Percentiles rank a stretch among this genome's conserved stretches.
Evolutionary conservation across 2,888 invertebrate species (phyloP).

Genomic region (Cantharis rufa): DNA sequence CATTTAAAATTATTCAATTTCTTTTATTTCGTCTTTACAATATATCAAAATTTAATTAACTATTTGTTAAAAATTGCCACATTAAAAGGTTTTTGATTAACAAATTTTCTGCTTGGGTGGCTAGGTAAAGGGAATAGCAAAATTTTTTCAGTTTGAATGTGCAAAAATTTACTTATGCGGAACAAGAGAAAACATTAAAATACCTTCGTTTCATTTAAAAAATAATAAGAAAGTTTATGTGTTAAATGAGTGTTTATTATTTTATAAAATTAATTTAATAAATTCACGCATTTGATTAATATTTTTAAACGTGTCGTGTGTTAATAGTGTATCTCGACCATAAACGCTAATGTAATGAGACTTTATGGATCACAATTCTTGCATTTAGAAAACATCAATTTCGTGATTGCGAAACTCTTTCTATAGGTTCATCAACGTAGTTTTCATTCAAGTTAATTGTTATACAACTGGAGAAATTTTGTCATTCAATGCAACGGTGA

Average conservation of each 20-base stretch:
- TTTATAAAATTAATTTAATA: background rate
- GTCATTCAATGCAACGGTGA: background rate
- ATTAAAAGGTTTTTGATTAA: conserved; percentile 11
- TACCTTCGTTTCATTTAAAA: conserved; percentile 20
- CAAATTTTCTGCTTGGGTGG: conserved; percentile 14
- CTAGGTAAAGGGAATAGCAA: conserved; percentile 11
- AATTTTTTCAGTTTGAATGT: conserved; percentile 9
- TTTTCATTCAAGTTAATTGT: background rate
- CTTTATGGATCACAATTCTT: background rate
- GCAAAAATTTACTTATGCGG: conserved; percentile 23
- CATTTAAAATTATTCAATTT: background rate
- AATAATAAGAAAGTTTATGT: conserved; percentile 19
- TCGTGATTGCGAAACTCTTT: background rate
- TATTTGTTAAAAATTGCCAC: conserved; percentile 6
- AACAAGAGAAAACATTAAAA: conserved; percentile 25
- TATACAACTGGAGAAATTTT: background rate
- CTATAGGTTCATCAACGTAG: background rate
- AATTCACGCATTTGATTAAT: background rate
- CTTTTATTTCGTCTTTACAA: background rate
- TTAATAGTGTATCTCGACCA: background rate
- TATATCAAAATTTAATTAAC: background rate
- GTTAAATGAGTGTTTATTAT: conserved; percentile 1
- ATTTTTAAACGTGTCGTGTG: background rate
- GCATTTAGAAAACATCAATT: background rate
- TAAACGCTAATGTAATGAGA: background rate